Base-by-base conservation (phyloP, 1,140 invertebrate genomes). In the Sarcophaga bullata region DNA sequence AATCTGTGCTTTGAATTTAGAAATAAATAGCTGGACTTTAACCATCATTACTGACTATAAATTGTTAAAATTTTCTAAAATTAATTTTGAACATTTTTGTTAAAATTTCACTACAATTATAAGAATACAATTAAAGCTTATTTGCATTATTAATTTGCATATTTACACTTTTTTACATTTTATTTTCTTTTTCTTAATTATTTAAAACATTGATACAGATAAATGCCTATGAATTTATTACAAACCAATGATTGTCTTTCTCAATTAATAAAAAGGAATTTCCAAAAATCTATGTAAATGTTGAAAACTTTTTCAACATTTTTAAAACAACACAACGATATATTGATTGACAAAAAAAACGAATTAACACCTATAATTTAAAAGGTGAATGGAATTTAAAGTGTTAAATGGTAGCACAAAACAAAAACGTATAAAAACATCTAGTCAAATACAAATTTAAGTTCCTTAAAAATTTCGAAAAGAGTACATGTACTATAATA, bases 181-280 rank as follows among this genome's bases (percentile, higher is more conserved):
- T 37, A 37, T 37, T 37, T 37, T 37, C 25, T 37, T 37, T 37
- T 5, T 8, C 17, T 49, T 15, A 76, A 76, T 15, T 49, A n/a
- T 76, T 76, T n/a, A 58, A 47, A 76, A 76, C 73, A 76, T 49
- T 49, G 46, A n/a, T 1, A 76, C 15, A n/a, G 13, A 76, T 52
- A 78, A 68, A 68, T n/a, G 19, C 62, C 62, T 68, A 68, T 8
- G n/a, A 62, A 62, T 19, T 7, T 68, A 68, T 68, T 68, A 68
- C 19, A 68, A 68, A 68, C 62, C 54, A 25, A 78, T 78, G 75
- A 78, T 78, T 78, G 75, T 78, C 75, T 78, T 78, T 78, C 49
- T 50, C 37, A 78, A 25, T 76, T 49, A 48, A 48, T 72, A 37
- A 37, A 37, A 19, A 68, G 62, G 48, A 19, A 47, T 75, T 75